These are phyloP conservation scores for Amiota minor DNA, from an alignment of 2,888 invertebrate species.

Conservation along the genomic window DNA sequence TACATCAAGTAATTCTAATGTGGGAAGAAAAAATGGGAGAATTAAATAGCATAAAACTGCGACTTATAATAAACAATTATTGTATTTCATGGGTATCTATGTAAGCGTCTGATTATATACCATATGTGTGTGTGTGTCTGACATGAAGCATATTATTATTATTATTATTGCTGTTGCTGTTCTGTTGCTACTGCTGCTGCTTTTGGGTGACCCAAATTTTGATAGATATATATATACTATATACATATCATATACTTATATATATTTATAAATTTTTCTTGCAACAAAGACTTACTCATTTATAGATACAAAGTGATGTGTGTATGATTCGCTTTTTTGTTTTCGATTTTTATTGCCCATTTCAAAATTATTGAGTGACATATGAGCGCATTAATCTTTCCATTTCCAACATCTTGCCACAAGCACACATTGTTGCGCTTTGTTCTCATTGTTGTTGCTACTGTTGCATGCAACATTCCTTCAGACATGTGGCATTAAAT, in stretches of 20 bases:
- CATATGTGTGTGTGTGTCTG: too few relatives aligned
- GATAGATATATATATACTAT: background rate
- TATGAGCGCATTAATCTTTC: constrained; percentile 66
- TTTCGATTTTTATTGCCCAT: constrained; percentile 46
- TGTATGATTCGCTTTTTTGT: background rate
- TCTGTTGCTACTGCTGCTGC: too few relatives aligned
- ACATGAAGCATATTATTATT: too few relatives aligned
- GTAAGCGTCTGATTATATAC: constrained; percentile 31
- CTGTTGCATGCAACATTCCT: constrained; percentile 1
- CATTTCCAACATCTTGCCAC: constrained; percentile 38
- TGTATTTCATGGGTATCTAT: constrained; percentile 28
- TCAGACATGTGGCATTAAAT: constrained; percentile 19
- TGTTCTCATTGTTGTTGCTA: background rate
- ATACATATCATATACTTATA: background rate
- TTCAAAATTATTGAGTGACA: constrained; percentile 59
- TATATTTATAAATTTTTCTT: background rate
- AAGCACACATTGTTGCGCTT: background rate
- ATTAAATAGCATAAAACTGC: constrained; percentile 10
- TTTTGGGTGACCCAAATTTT: too few relatives aligned
- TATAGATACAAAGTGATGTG: too few relatives aligned
- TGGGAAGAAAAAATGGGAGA: background rate
- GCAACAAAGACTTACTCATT: background rate
- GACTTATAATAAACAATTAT: background rate
- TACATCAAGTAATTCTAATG: too few relatives aligned
- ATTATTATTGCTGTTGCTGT: too few relatives aligned